Conservation (phyloP, 2,113 vertebrate genomes). For the Piaya cayana region DNA sequence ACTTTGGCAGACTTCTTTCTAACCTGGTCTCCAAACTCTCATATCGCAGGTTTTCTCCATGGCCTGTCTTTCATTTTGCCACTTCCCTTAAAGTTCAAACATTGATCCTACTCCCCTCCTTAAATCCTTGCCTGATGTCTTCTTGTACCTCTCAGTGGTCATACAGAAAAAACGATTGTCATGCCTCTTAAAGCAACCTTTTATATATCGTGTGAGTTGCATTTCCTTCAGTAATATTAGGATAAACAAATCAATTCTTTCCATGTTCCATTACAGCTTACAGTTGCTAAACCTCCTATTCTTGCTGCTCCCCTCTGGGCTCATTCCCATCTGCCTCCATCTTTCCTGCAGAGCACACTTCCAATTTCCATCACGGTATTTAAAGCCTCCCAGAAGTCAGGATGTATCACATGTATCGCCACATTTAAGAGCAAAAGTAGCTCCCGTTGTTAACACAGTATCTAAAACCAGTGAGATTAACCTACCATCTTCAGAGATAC, state of each 20-base stretch:
- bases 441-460: background rate
- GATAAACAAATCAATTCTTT: conserved; percentile 39
- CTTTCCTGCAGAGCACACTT: background rate
- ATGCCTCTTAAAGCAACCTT: background rate
- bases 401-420: background rate
- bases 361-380: background rate
- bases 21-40: conserved; percentile 11
- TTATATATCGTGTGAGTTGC: background rate
- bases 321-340: background rate
- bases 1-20: background rate
- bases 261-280: conserved; percentile 1
- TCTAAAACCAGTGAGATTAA: background rate
- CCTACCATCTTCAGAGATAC: background rate
- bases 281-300: background rate
- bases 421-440: background rate
- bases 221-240: background rate
- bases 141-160: background rate
- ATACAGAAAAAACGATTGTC: accelerated
- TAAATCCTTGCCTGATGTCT: background rate
- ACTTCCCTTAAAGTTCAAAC: background rate
- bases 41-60: background rate
- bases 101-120: background rate
- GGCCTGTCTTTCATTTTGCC: background rate
- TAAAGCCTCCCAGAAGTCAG: background rate
- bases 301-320: background rate